phyloP scores from a whole-genome alignment of 53 echinoderm and acorn worm species.

The Actinopyga echinites region DNA sequence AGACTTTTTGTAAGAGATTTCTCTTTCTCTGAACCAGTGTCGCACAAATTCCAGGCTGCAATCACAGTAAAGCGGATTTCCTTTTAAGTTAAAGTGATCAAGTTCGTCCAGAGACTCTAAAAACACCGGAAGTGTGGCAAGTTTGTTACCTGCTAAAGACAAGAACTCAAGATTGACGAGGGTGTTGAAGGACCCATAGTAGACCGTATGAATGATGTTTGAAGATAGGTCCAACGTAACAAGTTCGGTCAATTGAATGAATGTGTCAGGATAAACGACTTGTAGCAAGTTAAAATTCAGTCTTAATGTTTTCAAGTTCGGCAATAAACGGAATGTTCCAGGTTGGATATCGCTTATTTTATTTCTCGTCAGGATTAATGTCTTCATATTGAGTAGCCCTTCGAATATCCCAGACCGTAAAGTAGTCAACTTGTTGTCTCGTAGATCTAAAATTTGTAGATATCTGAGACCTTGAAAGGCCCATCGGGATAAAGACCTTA shows the following conservation, averaged over 20 bases:
- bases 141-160: constrained; percentile 51
- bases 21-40: constrained; percentile 35
- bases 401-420: constrained; percentile 41
- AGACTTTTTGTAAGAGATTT: neutral
- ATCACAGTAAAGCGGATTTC: constrained; percentile 66
- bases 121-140: constrained; percentile 51
- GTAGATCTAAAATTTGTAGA: constrained; percentile 51
- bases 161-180: constrained; percentile 33
- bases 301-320: constrained; percentile 47
- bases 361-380: constrained; percentile 51
- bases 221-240: constrained; percentile 38
- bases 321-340: constrained; percentile 54
- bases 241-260: constrained; percentile 43
- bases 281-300: constrained; percentile 55
- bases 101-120: constrained; percentile 9
- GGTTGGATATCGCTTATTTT: constrained; percentile 41
- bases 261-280: constrained; percentile 48
- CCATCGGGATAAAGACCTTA: constrained; percentile 42
- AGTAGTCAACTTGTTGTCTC: constrained; percentile 47
- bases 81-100: constrained; percentile 15
- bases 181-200: constrained; percentile 45
- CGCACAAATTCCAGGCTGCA: constrained; percentile 51
- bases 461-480: constrained; percentile 52
- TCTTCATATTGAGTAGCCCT: constrained; percentile 46
- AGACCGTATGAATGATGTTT: constrained; percentile 41